Evolutionary conservation across 2,888 invertebrate genomes (phyloP).

Genomic region (Deroplatys truncata): DNA sequence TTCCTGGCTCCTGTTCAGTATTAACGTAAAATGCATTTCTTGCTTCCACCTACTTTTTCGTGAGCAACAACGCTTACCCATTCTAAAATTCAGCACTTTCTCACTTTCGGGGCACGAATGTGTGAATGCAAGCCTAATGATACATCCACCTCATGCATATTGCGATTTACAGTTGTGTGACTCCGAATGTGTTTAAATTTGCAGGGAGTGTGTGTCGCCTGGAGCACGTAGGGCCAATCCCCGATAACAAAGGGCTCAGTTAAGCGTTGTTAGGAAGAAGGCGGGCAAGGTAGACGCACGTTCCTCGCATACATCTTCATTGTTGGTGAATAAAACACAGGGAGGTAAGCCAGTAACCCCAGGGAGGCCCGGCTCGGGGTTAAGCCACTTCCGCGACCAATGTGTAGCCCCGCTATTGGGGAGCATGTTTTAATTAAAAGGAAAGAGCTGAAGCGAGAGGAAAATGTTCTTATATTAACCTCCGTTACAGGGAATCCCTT

Average conservation of each 20-base stretch:
- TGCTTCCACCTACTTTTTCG: too few species aligned
- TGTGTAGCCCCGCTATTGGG: background rate
- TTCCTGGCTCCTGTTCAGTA: too few species aligned
- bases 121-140: background rate
- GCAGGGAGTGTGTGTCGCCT: background rate
- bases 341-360: background rate
- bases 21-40: too few species aligned
- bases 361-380: background rate
- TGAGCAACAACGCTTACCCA: too few species aligned
- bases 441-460: background rate
- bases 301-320: background rate
- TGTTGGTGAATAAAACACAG: background rate
- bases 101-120: background rate
- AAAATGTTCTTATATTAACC: background rate
- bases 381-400: background rate
- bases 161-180: background rate
- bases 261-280: background rate
- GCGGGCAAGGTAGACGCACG: background rate
- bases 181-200: background rate
- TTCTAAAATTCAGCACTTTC: background rate
- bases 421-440: background rate
- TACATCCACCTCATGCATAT: background rate
- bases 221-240: background rate
- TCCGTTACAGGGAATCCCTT: background rate
- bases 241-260: background rate